Percentiles rank a stretch among this genome's conserved stretches.
Evolutionary conservation across 1,140 invertebrate species (phyloP).

Genomic region (Neodiprion virginianus): DNA sequence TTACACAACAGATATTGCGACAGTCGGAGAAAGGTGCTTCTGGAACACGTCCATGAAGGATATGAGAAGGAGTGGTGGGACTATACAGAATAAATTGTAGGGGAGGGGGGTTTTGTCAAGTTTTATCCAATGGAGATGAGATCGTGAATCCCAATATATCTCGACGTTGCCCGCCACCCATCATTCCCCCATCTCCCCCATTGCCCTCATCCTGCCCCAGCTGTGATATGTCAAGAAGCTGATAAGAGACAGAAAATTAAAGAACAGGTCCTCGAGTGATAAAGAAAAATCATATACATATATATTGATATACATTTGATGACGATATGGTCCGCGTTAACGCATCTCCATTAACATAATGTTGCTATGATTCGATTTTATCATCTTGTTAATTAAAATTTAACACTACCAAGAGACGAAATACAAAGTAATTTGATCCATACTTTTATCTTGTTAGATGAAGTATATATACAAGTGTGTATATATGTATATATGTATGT

Average conservation of each 20-base stretch:
- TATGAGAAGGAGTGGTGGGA: slow-evolving; percentile 99
- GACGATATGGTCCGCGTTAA: background rate
- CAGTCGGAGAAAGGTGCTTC: slow-evolving; percentile 89
- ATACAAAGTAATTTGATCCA: background rate
- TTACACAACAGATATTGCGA: slow-evolving; percentile 88
- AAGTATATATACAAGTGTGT: background rate
- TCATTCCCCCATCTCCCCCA: background rate
- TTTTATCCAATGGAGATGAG: slow-evolving; percentile 25
- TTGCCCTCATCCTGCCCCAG: slow-evolving; percentile 40
- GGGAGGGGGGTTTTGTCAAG: slow-evolving; percentile 1
- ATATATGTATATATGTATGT: background rate
- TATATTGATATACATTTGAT: too few species aligned
- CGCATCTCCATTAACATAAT: too few species aligned
- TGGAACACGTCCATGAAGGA: slow-evolving; percentile 97
- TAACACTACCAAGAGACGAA: slow-evolving; percentile 32
- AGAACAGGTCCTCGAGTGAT: slow-evolving; percentile 24
- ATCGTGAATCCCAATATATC: background rate
- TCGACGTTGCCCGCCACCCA: too few species aligned
- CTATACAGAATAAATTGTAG: slow-evolving; percentile 76
- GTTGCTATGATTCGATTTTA: too few species aligned
- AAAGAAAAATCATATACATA: background rate
- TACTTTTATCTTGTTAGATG: slow-evolving; percentile 10
- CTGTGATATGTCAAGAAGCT: slow-evolving; percentile 57
- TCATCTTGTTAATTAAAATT: slow-evolving; percentile 32
- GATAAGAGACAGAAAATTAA: slow-evolving; percentile 38